phyloP scores from a whole-genome alignment of 2,888 invertebrate genomes.

The Tetramorium bicarinatum region DNA sequence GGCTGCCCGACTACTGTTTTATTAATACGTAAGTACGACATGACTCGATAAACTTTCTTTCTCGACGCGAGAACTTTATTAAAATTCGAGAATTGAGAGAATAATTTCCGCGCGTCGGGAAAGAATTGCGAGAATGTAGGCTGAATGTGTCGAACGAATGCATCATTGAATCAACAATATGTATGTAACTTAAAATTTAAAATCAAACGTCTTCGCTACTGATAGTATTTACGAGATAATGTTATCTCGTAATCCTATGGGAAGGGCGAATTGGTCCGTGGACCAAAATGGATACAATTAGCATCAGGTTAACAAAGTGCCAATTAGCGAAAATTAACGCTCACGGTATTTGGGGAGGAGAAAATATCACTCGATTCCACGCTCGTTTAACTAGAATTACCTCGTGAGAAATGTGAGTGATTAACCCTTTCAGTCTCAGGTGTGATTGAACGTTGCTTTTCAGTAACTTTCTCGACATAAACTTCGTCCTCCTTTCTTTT shows the following conservation, averaged over 20 bases:
- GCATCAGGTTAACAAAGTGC: slow-evolving; percentile 65
- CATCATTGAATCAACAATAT: slow-evolving; percentile 25
- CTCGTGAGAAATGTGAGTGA: slow-evolving; percentile 25
- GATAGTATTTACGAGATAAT: background rate
- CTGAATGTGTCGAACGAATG: slow-evolving; percentile 21
- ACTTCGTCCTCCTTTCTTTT: background rate
- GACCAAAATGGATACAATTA: slow-evolving; percentile 48
- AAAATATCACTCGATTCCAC: slow-evolving; percentile 12
- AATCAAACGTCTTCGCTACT: background rate
- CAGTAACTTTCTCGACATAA: background rate
- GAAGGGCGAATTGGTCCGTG: slow-evolving; percentile 27
- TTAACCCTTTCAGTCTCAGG: slow-evolving; percentile 26
- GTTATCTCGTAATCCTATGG: slow-evolving; percentile 29
- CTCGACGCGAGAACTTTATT: slow-evolving; percentile 10
- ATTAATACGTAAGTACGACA: slow-evolving; percentile 34
- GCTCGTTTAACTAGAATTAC: slow-evolving; percentile 34
- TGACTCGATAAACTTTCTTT: slow-evolving; percentile 7
- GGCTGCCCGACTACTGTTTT: slow-evolving; percentile 14
- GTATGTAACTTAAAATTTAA: slow-evolving; percentile 20
- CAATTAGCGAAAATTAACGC: slow-evolving; percentile 66
- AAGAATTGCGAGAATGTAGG: slow-evolving; percentile 20
- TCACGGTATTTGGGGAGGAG: slow-evolving; percentile 24
- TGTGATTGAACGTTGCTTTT: background rate
- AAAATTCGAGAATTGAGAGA: background rate
- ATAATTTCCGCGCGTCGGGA: slow-evolving; percentile 14